Evolutionary conservation across 2,113 vertebrate species (phyloP), one percentile per base, ranked within the genome.

Genomic region (Lipotes vexillifer): DNA sequence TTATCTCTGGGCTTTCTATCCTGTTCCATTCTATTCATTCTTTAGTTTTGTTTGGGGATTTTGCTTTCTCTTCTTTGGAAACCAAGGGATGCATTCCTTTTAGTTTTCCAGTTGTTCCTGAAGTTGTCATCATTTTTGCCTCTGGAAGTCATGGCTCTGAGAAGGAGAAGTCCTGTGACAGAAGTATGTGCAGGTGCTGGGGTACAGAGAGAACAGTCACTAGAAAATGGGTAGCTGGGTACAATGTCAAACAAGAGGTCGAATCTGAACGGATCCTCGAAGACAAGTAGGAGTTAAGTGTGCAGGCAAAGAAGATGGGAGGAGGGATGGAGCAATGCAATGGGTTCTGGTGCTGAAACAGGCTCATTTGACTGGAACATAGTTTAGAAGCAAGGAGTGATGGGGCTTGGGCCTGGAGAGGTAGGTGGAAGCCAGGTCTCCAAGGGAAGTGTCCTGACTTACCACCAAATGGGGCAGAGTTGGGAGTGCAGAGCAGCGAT

Each of bases 21-120:
- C 15, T 52, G 52, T 52, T 52, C 52, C 52, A 17, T 52, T 52
- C 52, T 52, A 46, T 74, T 75, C 41, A 46, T 68, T 66, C 82
- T 74, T 92, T 29, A n/a, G 31, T 49, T 80, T 84, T 63, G n/a
- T 75, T 63, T 8, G 4, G 11, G 33, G 4, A 33, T 86, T 71
- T 74, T 83, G 29, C 6, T 55, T 92, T 82, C 63, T 92, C 18
- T 69, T 71, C 63, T 90, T 89, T 87, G 57, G 74, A 95, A 66
- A 83, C 10, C 75, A n/a, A 90, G 2, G 25, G 44, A 65, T 18
- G 21, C 20, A n/a, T 68, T 8, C 14, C 65, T 81, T 71, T 44
- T 18, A 6, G 14, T 36, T 85, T 77, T 59, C 38, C 10, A 18
- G 23, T 49, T 69, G 31, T 59, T 65, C 7, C 38, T 91, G 14